phyloP scores from a whole-genome alignment of 30 jellyfish, hydroid and myxozoan species.

The Aurelia coerulea region DNA sequence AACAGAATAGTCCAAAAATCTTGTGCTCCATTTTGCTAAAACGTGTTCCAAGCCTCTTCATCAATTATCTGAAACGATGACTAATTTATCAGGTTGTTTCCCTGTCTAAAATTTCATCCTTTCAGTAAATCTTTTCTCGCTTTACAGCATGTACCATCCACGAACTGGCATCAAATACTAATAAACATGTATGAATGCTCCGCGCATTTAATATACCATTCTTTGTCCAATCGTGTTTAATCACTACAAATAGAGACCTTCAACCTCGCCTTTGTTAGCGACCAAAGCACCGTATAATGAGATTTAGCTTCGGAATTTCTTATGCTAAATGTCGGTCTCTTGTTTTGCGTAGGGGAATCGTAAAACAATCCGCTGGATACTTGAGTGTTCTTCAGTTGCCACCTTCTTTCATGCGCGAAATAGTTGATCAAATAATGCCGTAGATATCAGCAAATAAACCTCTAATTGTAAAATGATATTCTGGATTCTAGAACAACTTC shows the following conservation, averaged over 20 bases:
- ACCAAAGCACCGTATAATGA: slow-evolving; percentile 68
- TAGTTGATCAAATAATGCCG: slow-evolving; percentile 40
- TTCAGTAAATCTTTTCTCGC: background rate
- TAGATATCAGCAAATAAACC: slow-evolving; percentile 42
- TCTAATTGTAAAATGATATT: slow-evolving; percentile 14
- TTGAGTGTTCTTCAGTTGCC: slow-evolving; percentile 56
- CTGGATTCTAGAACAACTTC: slow-evolving; percentile 24
- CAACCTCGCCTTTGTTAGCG: slow-evolving; percentile 73
- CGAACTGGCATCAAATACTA: slow-evolving; percentile 54
- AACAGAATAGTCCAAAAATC: background rate
- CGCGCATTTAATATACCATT: slow-evolving; percentile 55
- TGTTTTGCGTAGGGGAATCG: slow-evolving; percentile 56
- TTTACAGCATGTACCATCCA: slow-evolving; percentile 13
- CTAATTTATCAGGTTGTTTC: background rate
- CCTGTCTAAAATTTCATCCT: slow-evolving; percentile 8
- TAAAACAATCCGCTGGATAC: slow-evolving; percentile 37
- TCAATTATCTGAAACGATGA: background rate
- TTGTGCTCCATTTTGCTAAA: slow-evolving; percentile 31
- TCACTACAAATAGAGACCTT: slow-evolving; percentile 68
- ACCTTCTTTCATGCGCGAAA: slow-evolving; percentile 36
- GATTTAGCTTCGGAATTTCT: slow-evolving; percentile 52
- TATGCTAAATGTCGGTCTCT: slow-evolving; percentile 26
- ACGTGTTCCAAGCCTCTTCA: background rate
- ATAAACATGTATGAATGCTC: slow-evolving; percentile 38
- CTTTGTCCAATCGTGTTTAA: slow-evolving; percentile 68